Evolutionary conservation across 2,888 invertebrate species (phyloP), one percentile per base, ranked within the genome.

Genomic region (Synanthedon vespiformis): DNA sequence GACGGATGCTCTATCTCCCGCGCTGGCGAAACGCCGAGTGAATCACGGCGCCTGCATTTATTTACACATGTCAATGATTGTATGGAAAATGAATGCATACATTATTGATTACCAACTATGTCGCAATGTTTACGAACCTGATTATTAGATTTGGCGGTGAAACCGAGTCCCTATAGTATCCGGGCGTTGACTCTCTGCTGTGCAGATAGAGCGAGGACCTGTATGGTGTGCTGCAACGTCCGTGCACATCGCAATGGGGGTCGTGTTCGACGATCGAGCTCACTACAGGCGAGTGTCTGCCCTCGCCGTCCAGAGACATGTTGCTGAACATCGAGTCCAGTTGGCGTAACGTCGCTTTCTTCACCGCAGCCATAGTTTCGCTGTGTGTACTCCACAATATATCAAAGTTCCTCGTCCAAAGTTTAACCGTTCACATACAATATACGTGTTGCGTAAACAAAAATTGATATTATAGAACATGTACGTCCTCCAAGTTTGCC

Each of bases 211-310:
- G 73, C 47, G 86, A 85, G 6, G 86, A 86, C 54, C 83, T 72
- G 58, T 84, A 77, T 16, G 84, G 81, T 52, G 85, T 81, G 56
- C 75, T 72, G 70, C 81, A 83, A 18, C 86, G 78, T 48, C 92
- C 92, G 73, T 94, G 94, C 40, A 93, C 91, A 66, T 93, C 92
- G 70, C 94, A 94, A 57, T 90, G 91, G 57, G 88, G 85, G 73
- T 87, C 87, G 64, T 83, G 81, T 62, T 91, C 91, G 51, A 89
- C 83, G 64, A 89, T 88, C 47, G 89, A 88, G 70, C 77, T 85
- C 61, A 86, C 86, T 52, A 79, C 58, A 51, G 87, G 80, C 54
- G 82, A 84, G 54, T 76, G 77, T 50, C 84, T 76, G 52, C 84
- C 82, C 65, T 77, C 79, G 47, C 78, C 80, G 47, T 91, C 91